These are phyloP conservation scores for Drosophila pachea DNA, from an alignment of 1,140 invertebrate species.

Conservation along the genomic window DNA sequence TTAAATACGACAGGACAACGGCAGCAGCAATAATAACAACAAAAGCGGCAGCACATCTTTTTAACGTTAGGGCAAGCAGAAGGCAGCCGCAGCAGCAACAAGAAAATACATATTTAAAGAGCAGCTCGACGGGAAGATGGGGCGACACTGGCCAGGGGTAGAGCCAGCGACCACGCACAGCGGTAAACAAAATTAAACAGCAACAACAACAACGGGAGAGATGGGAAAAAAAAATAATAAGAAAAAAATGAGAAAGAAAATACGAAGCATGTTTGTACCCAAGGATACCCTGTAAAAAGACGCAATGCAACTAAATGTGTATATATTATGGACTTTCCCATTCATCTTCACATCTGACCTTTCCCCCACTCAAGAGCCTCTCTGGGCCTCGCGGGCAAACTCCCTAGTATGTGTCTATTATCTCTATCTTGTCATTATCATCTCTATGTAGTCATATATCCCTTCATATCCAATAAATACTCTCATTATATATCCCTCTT, in stretches of 20 bases:
- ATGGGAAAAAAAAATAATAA: conserved; percentile 18
- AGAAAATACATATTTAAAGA: conserved; percentile 73
- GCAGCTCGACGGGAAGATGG: conserved; percentile 28
- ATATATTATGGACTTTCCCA: too few relatives aligned
- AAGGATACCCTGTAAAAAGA: conserved; percentile 4
- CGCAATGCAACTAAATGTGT: neutral
- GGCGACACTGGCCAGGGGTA: neutral
- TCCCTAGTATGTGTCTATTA: too few relatives aligned
- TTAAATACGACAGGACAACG: conserved; percentile 74
- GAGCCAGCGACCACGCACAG: conserved; percentile 39
- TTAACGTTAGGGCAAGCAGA: conserved; percentile 73
- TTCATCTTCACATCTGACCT: too few relatives aligned
- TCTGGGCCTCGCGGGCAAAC: too few relatives aligned
- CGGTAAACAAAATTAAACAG: conserved; percentile 76
- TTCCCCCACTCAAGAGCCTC: too few relatives aligned
- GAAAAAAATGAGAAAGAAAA: conserved; percentile 3
- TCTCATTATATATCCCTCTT: neutral
- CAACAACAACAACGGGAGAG: conserved; percentile 39
- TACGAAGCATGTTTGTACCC: neutral
- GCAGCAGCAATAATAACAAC: conserved; percentile 36
- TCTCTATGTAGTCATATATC: too few relatives aligned
- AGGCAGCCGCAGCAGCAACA: conserved; percentile 56
- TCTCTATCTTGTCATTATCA: too few relatives aligned
- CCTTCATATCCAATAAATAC: neutral
- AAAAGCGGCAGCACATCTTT: conserved; percentile 64